Evolutionary conservation across 2,888 invertebrate genomes (phyloP), one percentile per base, ranked within the genome.

Genomic region (Neoaliturus tenellus): DNA sequence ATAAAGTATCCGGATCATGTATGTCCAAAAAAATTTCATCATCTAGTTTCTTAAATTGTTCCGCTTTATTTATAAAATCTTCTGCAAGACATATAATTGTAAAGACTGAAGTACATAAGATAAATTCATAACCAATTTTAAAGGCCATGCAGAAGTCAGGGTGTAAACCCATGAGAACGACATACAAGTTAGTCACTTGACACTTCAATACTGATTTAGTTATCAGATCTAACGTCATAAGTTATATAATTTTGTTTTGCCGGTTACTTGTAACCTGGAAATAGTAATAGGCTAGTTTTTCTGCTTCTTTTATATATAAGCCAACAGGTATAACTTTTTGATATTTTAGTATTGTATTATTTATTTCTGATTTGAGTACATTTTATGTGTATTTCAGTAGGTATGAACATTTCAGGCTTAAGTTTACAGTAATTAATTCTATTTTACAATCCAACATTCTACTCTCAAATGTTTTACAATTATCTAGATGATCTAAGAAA

Each of bases 201-300:
- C 20, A 62, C 5, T 23, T 12, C 17, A 3, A 3, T 62, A 28
- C 62, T 62, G 31, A 14, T 14, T 14, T 25, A 12, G 0, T 44
- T 6, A 48, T 48, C 55, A 55, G 51, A 33, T 80, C n/a, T 17
- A 51, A 44, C 69, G 80, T 31, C 35, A 51, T 75, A 23, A 12
- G n/a, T 81, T 58, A 35, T 5, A 17, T 55, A 28, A 71, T 12
- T 71, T 55, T 33, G 71, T 83, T 87, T 86, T 44, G 44, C 44
- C 3, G 8, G 44, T n/a, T n/a, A n/a, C n/a, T n/a, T n/a, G n/a
- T n/a, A n/a, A n/a, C n/a, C n/a, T n/a, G n/a, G n/a, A n/a, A n/a
- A n/a, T n/a, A n/a, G n/a, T n/a, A n/a, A n/a, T n/a, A n/a, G n/a
- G n/a, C n/a, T n/a, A n/a, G n/a, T n/a, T n/a, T n/a, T n/a, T n/a